A percentile compares a stretch with the other conserved stretches of the same genome.
phyloP scores from a whole-genome alignment of 2,888 invertebrate genomes.

The Ophion costatus region DNA sequence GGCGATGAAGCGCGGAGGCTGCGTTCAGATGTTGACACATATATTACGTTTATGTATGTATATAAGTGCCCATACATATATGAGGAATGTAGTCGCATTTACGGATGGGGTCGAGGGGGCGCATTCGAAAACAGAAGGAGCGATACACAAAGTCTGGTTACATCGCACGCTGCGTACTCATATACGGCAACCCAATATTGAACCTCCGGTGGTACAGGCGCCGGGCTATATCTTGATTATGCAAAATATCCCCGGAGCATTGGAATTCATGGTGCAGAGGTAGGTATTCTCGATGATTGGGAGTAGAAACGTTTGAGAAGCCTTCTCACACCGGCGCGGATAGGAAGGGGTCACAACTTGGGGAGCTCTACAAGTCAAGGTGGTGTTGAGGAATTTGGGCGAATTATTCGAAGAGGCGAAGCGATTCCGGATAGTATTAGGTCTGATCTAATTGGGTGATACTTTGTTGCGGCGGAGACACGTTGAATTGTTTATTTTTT shows the following conservation, averaged over 20 bases:
- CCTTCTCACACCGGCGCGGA: background rate
- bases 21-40: slow-evolving; percentile 16
- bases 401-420: background rate
- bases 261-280: background rate
- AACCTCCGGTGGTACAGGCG: slow-evolving; percentile 61
- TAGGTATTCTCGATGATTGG: background rate
- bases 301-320: background rate
- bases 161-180: slow-evolving; percentile 68
- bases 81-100: slow-evolving; percentile 39
- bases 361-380: background rate
- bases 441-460: no score
- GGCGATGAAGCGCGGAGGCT: slow-evolving; percentile 20
- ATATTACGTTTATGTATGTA: slow-evolving; percentile 15
- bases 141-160: slow-evolving; percentile 53
- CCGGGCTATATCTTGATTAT: slow-evolving; percentile 62
- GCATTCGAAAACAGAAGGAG: slow-evolving; percentile 26
- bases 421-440: background rate
- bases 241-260: slow-evolving; percentile 43
- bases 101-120: slow-evolving; percentile 20
- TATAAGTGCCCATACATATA: background rate
- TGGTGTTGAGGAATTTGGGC: background rate
- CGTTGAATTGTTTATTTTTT: no score
- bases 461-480: no score
- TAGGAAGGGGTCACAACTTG: background rate
- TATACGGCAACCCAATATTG: slow-evolving; percentile 49